These are phyloP conservation scores for Tetramorium parvispinum DNA, from an alignment of 1,140 invertebrate genomes.

Conservation along the genomic window DNA sequence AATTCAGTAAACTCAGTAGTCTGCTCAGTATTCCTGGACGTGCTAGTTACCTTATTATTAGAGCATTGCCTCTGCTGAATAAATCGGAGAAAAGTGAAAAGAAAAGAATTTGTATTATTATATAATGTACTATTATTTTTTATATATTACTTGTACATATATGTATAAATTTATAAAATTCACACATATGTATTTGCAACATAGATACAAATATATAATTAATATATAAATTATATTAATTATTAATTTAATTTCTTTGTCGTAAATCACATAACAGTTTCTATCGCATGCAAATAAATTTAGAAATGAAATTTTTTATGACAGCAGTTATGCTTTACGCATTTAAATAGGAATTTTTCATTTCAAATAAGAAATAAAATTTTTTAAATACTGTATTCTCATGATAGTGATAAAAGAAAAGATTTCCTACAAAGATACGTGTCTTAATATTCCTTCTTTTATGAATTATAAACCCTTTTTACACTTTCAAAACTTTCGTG, in stretches of 20 bases:
- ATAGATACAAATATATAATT: neutral
- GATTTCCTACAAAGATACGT: neutral
- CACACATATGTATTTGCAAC: neutral
- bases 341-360: neutral
- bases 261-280: neutral
- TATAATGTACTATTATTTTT: neutral
- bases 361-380: conserved; percentile 1
- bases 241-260: neutral
- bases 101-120: neutral
- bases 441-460: neutral
- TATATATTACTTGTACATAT: neutral
- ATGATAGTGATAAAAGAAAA: neutral
- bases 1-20: neutral
- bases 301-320: neutral
- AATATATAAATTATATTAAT: neutral
- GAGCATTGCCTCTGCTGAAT: neutral
- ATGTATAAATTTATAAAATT: neutral
- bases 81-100: neutral
- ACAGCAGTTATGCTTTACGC: neutral
- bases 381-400: neutral
- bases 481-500: neutral
- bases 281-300: neutral
- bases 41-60: neutral
- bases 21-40: neutral
- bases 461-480: neutral